Percentiles rank a stretch among this genome's conserved stretches.
Conservation (phyloP, 2,113 vertebrate species). For the Pteruthius melanotis region DNA sequence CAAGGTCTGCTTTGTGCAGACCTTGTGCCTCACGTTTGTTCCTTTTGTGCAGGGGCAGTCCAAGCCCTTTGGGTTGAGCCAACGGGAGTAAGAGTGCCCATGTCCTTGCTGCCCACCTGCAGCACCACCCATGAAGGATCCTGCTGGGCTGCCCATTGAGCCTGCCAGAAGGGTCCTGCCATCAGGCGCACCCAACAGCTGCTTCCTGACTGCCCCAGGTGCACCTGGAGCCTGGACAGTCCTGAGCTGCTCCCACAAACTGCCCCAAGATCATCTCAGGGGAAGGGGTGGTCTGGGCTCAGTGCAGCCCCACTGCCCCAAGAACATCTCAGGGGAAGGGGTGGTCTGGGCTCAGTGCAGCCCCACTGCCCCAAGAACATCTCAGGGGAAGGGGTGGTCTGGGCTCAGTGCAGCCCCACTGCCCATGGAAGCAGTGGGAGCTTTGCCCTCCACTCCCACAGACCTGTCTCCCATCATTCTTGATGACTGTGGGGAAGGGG, state of each 20-base stretch:
- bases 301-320: background rate
- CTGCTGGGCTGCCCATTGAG: background rate
- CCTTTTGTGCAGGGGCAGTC: accelerated
- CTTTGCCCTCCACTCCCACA: background rate
- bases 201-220: background rate
- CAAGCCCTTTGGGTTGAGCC: background rate
- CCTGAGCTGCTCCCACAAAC: background rate
- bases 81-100: accelerated
- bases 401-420: accelerated
- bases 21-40: accelerated
- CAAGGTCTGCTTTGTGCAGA: background rate
- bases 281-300: background rate
- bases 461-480: background rate
- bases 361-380: background rate
- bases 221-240: background rate
- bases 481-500: background rate
- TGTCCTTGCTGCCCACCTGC: background rate
- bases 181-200: background rate
- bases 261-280: background rate
- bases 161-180: background rate
- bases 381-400: background rate
- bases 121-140: background rate
- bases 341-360: background rate
- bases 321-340: background rate
- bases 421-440: accelerated